phyloP scores from a whole-genome alignment of 2,113 vertebrate genomes.

The Alethe diademata region DNA sequence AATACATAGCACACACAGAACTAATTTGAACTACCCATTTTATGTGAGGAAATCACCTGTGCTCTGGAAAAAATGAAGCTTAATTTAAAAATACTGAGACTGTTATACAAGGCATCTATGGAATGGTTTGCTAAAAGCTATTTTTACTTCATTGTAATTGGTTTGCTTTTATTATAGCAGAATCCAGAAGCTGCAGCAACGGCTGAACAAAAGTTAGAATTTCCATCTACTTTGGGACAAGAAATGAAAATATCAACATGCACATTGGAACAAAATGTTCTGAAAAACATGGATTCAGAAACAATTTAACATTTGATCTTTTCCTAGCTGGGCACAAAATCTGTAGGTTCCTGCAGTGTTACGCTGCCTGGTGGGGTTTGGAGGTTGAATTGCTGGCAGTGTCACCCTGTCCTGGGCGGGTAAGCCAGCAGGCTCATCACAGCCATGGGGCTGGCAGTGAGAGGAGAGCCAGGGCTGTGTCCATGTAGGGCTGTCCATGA shows the following conservation, averaged over 20 bases:
- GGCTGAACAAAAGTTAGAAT: background rate
- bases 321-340: background rate
- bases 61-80: background rate
- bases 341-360: background rate
- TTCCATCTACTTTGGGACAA: background rate
- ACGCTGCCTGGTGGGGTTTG: background rate
- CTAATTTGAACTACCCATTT: background rate
- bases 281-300: background rate
- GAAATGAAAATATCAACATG: background rate
- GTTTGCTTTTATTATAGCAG: background rate
- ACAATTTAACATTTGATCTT: background rate
- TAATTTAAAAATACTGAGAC: background rate
- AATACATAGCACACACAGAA: background rate
- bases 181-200: background rate
- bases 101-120: background rate
- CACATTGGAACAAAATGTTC: background rate
- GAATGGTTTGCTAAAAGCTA: background rate
- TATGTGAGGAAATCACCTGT: background rate
- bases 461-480: background rate
- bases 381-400: background rate
- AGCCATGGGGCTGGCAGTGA: fast-evolving
- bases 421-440: fast-evolving
- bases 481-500: fast-evolving
- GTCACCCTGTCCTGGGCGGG: background rate
- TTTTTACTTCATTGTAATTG: background rate